Evolutionary conservation across 1,140 invertebrate genomes (phyloP).

Genomic region (Harlomillsia oculata): DNA sequence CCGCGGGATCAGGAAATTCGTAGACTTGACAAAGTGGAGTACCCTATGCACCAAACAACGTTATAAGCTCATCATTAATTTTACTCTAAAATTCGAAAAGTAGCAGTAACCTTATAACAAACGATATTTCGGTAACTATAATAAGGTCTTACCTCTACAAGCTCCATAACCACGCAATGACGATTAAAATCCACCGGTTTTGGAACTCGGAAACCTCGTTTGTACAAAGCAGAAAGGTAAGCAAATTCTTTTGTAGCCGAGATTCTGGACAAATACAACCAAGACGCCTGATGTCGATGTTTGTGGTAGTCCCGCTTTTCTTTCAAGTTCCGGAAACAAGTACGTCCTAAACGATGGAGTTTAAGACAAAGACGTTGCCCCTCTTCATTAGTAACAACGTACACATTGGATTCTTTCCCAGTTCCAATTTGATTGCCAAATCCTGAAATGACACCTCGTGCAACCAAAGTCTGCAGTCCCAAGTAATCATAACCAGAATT

Average conservation of each 20-base stretch:
- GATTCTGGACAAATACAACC: constrained; percentile 94
- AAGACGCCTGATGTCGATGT: constrained; percentile 76
- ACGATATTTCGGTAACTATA: constrained; percentile 33
- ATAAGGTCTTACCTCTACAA: constrained; percentile 50
- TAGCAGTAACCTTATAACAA: background rate
- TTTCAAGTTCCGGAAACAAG: constrained; percentile 93
- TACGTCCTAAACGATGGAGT: constrained; percentile 83
- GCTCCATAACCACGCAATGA: constrained; percentile 94
- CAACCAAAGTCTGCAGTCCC: constrained; percentile 76
- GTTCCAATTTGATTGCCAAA: constrained; percentile 98
- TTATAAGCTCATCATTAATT: background rate
- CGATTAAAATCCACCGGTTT: constrained; percentile 89
- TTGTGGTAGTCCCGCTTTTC: constrained; percentile 95
- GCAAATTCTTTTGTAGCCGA: constrained; percentile 97
- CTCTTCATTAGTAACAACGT: constrained; percentile 70
- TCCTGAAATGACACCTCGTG: constrained; percentile 64
- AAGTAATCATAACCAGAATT: constrained; percentile 96
- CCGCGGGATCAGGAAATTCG: constrained; percentile 64
- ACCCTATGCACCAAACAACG: constrained; percentile 42
- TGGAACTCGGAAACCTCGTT: constrained; percentile 87
- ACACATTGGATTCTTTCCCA: constrained; percentile 95
- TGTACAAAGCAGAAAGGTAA: constrained; percentile 90
- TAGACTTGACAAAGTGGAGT: constrained; percentile 70
- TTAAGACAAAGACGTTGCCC: constrained; percentile 72
- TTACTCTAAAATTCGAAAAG: background rate